Conservation (phyloP, 2,797 vertebrate species). For the Eremophila alpestris region DNA sequence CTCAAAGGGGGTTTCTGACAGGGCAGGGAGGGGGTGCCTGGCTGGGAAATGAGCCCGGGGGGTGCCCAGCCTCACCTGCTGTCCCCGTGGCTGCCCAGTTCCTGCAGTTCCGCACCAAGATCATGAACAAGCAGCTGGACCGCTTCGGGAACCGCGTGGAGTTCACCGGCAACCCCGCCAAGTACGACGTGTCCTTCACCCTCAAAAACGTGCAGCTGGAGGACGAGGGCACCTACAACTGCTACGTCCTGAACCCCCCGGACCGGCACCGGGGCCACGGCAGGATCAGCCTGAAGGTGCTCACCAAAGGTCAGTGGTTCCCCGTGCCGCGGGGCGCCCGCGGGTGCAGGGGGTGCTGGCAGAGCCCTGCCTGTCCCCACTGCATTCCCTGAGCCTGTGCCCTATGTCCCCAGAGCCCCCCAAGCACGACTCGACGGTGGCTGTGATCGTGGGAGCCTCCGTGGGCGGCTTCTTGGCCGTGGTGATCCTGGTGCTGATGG, state of each 20-base stretch:
- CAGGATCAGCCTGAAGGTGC: conserved; percentile 83
- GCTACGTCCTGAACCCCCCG: conserved; percentile 91
- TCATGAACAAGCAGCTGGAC: conserved; percentile 80
- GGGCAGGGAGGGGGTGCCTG: not conserved
- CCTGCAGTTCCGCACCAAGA: conserved; percentile 87
- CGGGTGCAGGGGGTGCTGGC: not conserved
- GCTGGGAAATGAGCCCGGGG: accelerated
- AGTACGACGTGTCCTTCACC: conserved; percentile 91
- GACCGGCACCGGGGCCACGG: conserved; percentile 89
- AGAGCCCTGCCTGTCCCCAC: not conserved
- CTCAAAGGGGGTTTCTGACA: not conserved
- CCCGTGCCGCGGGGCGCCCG: not conserved
- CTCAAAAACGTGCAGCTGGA: conserved; percentile 87
- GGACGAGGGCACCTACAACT: conserved; percentile 90
- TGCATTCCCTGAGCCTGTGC: not conserved
- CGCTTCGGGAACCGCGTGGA: conserved; percentile 88
- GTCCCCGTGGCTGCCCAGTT: conserved; percentile 75
- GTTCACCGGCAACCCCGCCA: conserved; percentile 91
- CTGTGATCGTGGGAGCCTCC: conserved; percentile 91
- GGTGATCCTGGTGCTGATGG: conserved; percentile 93
- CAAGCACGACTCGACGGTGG: conserved; percentile 92
- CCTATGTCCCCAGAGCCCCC: conserved; percentile 80
- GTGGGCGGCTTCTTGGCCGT: conserved; percentile 93
- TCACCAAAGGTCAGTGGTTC: conserved; percentile 86
- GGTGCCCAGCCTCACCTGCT: not conserved